These are phyloP conservation scores for Macrophya alboannulata DNA, from an alignment of 2,888 invertebrate species.

Conservation along the genomic window DNA sequence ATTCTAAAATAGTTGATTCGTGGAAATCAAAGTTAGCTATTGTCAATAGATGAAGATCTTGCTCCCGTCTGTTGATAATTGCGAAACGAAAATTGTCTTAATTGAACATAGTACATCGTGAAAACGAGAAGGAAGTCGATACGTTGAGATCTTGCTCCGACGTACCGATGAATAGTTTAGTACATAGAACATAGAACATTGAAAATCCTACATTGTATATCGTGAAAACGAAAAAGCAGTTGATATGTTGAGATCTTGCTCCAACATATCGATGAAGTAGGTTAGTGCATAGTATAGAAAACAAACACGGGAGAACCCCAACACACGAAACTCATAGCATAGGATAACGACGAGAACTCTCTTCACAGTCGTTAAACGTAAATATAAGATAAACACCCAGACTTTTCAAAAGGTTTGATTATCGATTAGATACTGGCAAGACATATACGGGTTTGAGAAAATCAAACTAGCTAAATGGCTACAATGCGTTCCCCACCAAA, in stretches of 20 bases:
- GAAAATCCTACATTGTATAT: too few relatives aligned
- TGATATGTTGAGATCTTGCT: too few relatives aligned
- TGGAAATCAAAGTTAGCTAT: neutral
- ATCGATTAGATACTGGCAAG: conserved; percentile 33
- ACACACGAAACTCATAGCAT: neutral
- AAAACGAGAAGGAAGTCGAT: neutral
- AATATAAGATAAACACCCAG: neutral
- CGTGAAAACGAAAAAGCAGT: too few relatives aligned
- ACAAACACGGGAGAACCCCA: neutral
- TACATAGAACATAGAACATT: too few relatives aligned
- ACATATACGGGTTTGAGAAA: neutral
- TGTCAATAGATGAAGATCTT: conserved; percentile 46
- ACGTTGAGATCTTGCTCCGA: conserved; percentile 1
- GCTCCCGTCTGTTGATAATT: conserved; percentile 2
- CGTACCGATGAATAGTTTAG: neutral
- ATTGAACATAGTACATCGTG: neutral
- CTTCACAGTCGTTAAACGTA: too few relatives aligned
- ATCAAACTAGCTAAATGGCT: neutral
- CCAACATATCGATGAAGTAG: too few relatives aligned
- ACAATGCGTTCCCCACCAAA: neutral
- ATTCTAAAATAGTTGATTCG: neutral
- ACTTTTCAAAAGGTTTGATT: too few relatives aligned
- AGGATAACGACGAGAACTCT: too few relatives aligned
- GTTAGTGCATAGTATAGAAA: neutral
- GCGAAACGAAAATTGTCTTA: neutral